phyloP scores from a whole-genome alignment of 2,888 invertebrate species.

The Atrina japonica region DNA sequence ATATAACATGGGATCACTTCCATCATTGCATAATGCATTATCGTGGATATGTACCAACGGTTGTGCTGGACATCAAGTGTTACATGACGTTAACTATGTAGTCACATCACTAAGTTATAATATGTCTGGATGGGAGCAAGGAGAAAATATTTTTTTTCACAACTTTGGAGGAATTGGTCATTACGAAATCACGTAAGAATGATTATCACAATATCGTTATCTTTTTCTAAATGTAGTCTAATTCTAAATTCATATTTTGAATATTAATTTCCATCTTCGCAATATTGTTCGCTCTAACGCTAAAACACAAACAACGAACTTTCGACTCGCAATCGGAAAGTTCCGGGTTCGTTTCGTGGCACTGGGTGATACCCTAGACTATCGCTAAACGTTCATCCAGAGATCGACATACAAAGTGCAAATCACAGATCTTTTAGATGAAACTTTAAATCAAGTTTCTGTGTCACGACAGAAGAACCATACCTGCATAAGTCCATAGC shows the following conservation, averaged over 20 bases:
- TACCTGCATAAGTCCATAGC: too few relatives aligned
- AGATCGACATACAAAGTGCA: too few relatives aligned
- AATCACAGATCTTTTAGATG: too few relatives aligned
- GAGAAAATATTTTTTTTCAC: slow-evolving; percentile 12
- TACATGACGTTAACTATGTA: slow-evolving; percentile 24
- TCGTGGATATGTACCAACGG: slow-evolving; percentile 11
- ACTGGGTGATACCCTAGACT: too few relatives aligned
- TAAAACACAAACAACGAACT: too few relatives aligned
- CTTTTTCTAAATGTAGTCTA: too few relatives aligned
- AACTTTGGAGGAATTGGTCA: not conserved
- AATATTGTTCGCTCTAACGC: not conserved
- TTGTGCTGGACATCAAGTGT: not conserved
- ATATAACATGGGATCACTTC: not conserved
- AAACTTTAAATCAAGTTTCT: too few relatives aligned
- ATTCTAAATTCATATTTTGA: too few relatives aligned
- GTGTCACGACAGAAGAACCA: too few relatives aligned
- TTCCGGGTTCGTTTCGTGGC: too few relatives aligned
- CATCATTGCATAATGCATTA: not conserved
- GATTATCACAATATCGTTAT: not conserved
- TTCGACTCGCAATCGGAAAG: too few relatives aligned
- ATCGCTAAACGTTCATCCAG: too few relatives aligned
- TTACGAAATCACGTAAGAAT: not conserved
- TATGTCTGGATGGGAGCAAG: slow-evolving; percentile 17
- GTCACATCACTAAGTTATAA: slow-evolving; percentile 22
- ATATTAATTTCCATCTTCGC: not conserved